Base-by-base conservation (phyloP, 64 coral and sea anemone genomes). In the Montipora foliosa region DNA sequence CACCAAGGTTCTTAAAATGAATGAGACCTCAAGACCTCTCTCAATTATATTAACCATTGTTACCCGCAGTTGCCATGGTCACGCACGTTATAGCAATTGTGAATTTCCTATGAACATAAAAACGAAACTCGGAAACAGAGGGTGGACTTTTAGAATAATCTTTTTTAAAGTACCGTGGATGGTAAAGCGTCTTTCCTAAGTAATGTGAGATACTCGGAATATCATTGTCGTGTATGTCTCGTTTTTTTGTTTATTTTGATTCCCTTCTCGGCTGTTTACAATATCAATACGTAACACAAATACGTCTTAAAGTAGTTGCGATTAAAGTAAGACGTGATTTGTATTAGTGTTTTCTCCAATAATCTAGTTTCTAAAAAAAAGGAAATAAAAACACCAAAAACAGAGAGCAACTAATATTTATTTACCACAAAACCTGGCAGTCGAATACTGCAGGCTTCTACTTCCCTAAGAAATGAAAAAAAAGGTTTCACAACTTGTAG, bases 1-100 rank as follows among this genome's bases (percentile, higher is more conserved):
- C 16, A 68, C 5, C 1, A 69, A 46, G 9, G 22, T 6, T 6
- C 11, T 49, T 3, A n/a, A 17, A 5, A 85, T 49, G 6, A 3
- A 49, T 5, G 9, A 20, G 5, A 73, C 3, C 29, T 37, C 74
- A 44, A 76, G 81, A 44, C 46, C 58, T 2, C 81, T 13, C 82
- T 86, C 66, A 50, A 86, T 47, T 71, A 71, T 86, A 86, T 86
- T 71, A 86, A 2, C 14, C 44, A 7, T 21, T 86, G 82, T 86
- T 86, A 14, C 24, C 16, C 20, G 4, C 6, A 21, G 82, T 86
- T 49, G n/a, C 66, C 46, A 86, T 20, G 82, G 82, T n/a, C 8
- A 71, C 45, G 8, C 9, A 17, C 6, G 19, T 7, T 29, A 44
- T 49, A 22, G 66, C n/a, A 86, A 49, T 71, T 86, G 64, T 64